These are phyloP conservation scores for Rhincodon typus DNA, from an alignment of 2,797 vertebrate species.

Conservation along the genomic window DNA sequence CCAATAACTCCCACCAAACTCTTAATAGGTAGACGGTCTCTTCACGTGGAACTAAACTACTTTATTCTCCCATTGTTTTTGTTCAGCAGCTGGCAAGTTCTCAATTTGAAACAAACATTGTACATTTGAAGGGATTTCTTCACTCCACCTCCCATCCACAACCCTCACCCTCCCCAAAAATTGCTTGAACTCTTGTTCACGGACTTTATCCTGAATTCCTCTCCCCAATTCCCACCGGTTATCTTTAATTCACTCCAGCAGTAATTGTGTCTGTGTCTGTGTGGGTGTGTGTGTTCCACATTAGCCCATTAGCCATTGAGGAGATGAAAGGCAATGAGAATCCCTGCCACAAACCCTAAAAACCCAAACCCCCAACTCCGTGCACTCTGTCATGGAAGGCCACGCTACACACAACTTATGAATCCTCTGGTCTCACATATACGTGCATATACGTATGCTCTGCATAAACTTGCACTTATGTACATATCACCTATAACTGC, in stretches of 20 bases:
- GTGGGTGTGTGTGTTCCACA: no score
- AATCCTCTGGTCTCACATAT: background rate
- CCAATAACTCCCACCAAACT: background rate
- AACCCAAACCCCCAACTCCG: background rate
- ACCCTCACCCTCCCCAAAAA: no score
- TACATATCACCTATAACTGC: background rate
- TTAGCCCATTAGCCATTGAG: background rate
- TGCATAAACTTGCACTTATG: background rate
- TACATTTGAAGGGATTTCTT: background rate
- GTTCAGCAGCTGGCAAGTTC: constrained; percentile 16
- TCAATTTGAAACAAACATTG: background rate
- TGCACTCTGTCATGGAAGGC: background rate
- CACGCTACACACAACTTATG: background rate
- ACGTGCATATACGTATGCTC: background rate
- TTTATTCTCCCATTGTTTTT: constrained; percentile 16
- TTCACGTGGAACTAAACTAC: constrained; percentile 22
- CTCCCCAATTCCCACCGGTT: background rate
- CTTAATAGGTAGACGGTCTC: background rate
- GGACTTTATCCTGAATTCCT: background rate
- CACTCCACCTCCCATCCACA: background rate
- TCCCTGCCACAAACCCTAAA: background rate
- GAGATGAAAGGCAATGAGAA: background rate
- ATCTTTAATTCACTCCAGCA: background rate
- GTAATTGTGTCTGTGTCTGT: background rate
- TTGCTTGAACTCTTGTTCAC: background rate